Evolutionary conservation across 2,888 invertebrate species (phyloP).

Genomic region (Sacculina carcini): DNA sequence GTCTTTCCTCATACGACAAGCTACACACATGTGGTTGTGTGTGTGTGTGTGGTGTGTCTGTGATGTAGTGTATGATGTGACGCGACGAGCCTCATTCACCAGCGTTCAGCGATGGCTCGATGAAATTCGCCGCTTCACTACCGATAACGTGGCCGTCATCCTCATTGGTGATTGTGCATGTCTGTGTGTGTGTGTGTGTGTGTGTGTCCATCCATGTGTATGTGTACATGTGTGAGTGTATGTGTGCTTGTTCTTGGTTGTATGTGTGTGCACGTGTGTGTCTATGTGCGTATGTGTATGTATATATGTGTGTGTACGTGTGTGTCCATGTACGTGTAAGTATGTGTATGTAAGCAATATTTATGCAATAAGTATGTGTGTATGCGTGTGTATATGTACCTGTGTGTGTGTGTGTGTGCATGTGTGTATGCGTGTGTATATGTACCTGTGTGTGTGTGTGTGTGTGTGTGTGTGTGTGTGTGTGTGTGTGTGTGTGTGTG

Average conservation of each 20-base stretch:
- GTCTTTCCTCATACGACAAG: too few species aligned
- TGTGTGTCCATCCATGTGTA: neutral
- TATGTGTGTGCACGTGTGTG: neutral
- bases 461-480: neutral
- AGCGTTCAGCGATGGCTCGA: conserved; percentile 86
- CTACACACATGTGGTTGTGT: too few species aligned
- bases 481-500: neutral
- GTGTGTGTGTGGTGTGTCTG: conserved; percentile 11
- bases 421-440: neutral
- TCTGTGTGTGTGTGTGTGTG: neutral
- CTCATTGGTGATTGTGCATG: conserved; percentile 39
- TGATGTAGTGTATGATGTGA: conserved; percentile 67
- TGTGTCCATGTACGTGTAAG: neutral
- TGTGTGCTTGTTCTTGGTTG: neutral
- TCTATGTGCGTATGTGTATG: neutral
- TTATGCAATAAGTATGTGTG: too few species aligned
- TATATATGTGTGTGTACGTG: conserved; percentile 20
- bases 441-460: neutral
- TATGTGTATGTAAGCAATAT: neutral
- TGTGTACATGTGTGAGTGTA: neutral
- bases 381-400: neutral
- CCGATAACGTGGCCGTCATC: conserved; percentile 65
- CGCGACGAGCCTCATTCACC: conserved; percentile 67
- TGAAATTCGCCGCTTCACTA: conserved; percentile 78
- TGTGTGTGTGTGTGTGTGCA: neutral